phyloP scores from a whole-genome alignment of 2,888 invertebrate species.

The Ophraella communa region DNA sequence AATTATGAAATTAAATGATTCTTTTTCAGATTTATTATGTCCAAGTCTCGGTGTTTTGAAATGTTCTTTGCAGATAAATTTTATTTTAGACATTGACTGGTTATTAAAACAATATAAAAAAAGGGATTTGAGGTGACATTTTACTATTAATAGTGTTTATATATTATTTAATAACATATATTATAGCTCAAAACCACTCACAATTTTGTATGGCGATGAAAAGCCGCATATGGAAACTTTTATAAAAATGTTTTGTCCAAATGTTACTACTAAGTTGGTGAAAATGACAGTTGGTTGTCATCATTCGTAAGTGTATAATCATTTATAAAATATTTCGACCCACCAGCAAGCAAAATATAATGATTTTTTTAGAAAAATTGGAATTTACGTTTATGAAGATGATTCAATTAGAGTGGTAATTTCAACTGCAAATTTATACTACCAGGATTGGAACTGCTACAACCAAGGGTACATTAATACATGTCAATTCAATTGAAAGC shows the following conservation, averaged over 20 bases:
- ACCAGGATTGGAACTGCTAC: slow-evolving; percentile 92
- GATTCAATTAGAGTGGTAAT: slow-evolving; percentile 84
- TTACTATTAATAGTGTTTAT: no score
- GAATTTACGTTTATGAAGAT: slow-evolving; percentile 83
- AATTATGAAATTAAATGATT: no score
- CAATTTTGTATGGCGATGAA: slow-evolving; percentile 81
- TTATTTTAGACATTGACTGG: slow-evolving; percentile 92
- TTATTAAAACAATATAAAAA: slow-evolving; percentile 83
- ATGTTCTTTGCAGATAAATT: slow-evolving; percentile 84
- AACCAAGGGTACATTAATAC: slow-evolving; percentile 79
- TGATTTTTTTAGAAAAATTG: slow-evolving; percentile 74
- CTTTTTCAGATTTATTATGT: slow-evolving; percentile 73
- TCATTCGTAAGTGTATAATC: slow-evolving; percentile 73
- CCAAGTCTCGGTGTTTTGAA: slow-evolving; percentile 77
- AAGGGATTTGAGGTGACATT: slow-evolving; percentile 72
- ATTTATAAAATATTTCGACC: slow-evolving; percentile 3
- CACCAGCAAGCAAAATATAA: no score
- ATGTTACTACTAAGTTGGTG: slow-evolving; percentile 72
- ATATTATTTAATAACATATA: slow-evolving; percentile 11
- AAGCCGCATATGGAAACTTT: slow-evolving; percentile 59
- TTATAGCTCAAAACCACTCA: slow-evolving; percentile 70
- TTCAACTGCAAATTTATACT: slow-evolving; percentile 90
- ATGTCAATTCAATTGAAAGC: no score
- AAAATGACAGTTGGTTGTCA: slow-evolving; percentile 83
- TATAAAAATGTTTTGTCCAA: slow-evolving; percentile 64